phyloP scores from a whole-genome alignment of 1,140 invertebrate genomes.

The Ceratina australensis region DNA sequence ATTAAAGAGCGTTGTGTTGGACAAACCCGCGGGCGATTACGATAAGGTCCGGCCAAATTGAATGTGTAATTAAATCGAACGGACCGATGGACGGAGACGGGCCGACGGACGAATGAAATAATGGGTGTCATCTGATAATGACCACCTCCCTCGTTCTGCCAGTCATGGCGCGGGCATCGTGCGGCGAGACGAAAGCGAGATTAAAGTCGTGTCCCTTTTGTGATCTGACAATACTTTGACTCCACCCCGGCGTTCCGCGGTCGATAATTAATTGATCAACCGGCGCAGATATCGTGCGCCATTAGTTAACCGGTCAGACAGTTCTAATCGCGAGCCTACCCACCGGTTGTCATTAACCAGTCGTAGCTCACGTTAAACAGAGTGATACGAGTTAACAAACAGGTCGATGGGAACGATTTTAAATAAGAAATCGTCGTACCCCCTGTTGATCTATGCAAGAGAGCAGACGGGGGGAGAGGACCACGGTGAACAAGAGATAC shows the following conservation, averaged over 20 bases:
- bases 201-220: slow-evolving; percentile 65
- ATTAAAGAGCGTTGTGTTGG: slow-evolving; percentile 52
- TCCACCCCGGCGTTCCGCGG: slow-evolving; percentile 47
- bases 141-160: slow-evolving; percentile 59
- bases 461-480: neutral
- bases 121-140: slow-evolving; percentile 71
- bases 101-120: slow-evolving; percentile 63
- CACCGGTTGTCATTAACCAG: slow-evolving; percentile 32
- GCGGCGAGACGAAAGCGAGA: slow-evolving; percentile 48
- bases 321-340: slow-evolving; percentile 11
- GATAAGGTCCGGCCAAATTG: slow-evolving; percentile 66
- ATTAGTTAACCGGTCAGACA: slow-evolving; percentile 60
- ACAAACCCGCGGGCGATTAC: slow-evolving; percentile 48
- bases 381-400: neutral
- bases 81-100: slow-evolving; percentile 62
- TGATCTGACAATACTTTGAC: slow-evolving; percentile 60
- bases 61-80: slow-evolving; percentile 70
- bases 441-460: neutral
- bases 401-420: neutral
- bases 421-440: too few relatives aligned
- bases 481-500: neutral
- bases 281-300: slow-evolving; percentile 60
- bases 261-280: slow-evolving; percentile 73
- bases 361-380: neutral
- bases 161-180: slow-evolving; percentile 63